These are phyloP conservation scores for Callipepla squamata DNA, from an alignment of 2,113 vertebrate species.

Conservation along the genomic window DNA sequence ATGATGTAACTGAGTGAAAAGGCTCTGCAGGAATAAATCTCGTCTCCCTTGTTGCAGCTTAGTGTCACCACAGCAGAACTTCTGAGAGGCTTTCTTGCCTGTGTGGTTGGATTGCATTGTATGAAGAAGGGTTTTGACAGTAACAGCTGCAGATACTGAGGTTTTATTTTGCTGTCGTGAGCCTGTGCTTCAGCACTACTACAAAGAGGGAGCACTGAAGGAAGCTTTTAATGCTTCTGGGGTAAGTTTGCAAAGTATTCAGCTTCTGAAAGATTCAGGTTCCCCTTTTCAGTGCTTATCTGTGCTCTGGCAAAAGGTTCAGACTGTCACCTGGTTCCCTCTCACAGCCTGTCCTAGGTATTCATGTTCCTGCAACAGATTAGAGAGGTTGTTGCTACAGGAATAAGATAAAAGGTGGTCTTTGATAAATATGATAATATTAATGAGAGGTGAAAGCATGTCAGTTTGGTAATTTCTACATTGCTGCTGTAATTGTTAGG, in stretches of 20 bases:
- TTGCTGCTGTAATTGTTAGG: neutral
- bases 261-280: neutral
- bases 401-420: neutral
- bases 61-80: neutral
- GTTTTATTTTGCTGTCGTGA: neutral
- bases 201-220: neutral
- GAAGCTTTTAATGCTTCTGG: neutral
- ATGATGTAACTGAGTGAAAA: slow-evolving; percentile 84
- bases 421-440: neutral
- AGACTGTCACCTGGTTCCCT: neutral
- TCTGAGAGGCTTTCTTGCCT: neutral
- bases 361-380: neutral
- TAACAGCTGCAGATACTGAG: neutral
- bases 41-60: neutral
- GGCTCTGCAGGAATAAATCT: slow-evolving; percentile 37
- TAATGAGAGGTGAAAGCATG: neutral
- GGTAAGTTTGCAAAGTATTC: slow-evolving; percentile 43
- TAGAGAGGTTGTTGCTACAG: neutral
- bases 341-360: neutral
- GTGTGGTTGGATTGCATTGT: neutral
- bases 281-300: neutral
- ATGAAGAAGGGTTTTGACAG: neutral
- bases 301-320: neutral
- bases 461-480: neutral
- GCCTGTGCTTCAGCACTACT: neutral